Base-by-base conservation (phyloP, 2,888 invertebrate genomes). In the Polydrusus cervinus region DNA sequence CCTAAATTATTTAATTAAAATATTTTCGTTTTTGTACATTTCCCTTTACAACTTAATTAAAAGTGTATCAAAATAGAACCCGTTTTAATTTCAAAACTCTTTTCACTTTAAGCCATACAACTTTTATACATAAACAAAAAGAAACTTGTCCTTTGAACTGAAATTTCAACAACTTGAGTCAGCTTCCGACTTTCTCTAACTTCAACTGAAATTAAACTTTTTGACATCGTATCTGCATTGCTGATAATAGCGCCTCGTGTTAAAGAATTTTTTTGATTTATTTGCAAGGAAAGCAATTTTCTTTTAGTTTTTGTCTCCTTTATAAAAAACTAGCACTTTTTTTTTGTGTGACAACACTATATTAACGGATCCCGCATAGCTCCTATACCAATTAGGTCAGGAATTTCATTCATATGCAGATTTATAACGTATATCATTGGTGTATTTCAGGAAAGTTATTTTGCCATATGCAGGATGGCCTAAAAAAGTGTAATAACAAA, bases 131-230 rank as follows among this genome's bases (percentile, higher is more conserved):
- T 51, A 51, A 57, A 16, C 57, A 30, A 34, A 57, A 43, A 18
- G 40, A 40, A 61, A 61, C 34, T 16, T 20, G 61, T 18, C 61
- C 61, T 61, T 61, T 61, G 61, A 61, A 43, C 18, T 20, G 3
- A 20, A 51, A 20, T 51, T 51, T 51, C 20, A 51, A 20, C 16
- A 61, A 61, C 40, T 61, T 61, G 34, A 61, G 16, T 16, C 18
- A 8, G 18, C 40, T 61, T 38, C 40, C 61, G 43, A 40, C 40
- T 61, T 61, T 61, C 30, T 16, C 20, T 8, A 43, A 40, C 18
- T 61, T 30, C 16, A 18, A 40, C 18, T 61, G 18, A 40, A 61
- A 61, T 61, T 61, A 61, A 61, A 43, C 61, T 61, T 60, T 16
- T 61, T 60, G 38, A 60, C 30, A 38, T 38, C 38, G 34, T 16